Percentiles rank a stretch among this genome's conserved stretches.
Evolutionary conservation across 2,797 vertebrate species (phyloP).

Genomic region (Fistularia commersonii): DNA sequence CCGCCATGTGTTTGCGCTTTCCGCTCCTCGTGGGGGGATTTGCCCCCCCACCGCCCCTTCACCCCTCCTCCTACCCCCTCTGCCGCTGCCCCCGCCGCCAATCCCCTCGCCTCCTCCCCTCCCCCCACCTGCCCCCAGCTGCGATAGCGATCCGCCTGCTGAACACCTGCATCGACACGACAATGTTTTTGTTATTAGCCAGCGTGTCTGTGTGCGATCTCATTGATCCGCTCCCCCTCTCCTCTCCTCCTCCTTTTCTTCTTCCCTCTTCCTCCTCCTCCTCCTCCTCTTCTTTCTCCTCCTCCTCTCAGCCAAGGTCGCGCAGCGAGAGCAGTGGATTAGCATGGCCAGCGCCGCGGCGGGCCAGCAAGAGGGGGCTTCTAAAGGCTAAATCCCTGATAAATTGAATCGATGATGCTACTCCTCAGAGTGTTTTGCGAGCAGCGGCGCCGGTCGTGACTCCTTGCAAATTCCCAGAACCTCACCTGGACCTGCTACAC

Average conservation of each 20-base stretch:
- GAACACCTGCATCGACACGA: slow-evolving; percentile 40
- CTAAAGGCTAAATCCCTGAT: slow-evolving; percentile 14
- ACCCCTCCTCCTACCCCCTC: too few relatives aligned
- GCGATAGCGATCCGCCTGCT: slow-evolving; percentile 34
- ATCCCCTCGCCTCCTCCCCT: neutral
- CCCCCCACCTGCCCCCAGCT: slow-evolving; percentile 13
- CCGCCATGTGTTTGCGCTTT: too few relatives aligned
- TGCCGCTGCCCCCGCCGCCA: too few relatives aligned
- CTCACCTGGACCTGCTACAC: too few relatives aligned
- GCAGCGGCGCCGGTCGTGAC: too few relatives aligned
- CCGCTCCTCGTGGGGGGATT: too few relatives aligned
- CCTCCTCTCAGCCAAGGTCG: slow-evolving; percentile 22
- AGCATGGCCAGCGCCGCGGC: slow-evolving; percentile 4
- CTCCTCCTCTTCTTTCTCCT: too few relatives aligned
- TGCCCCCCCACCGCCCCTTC: too few relatives aligned
- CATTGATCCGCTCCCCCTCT: slow-evolving; percentile 34
- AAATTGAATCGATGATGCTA: slow-evolving; percentile 3
- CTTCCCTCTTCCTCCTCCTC: neutral
- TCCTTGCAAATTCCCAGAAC: too few relatives aligned
- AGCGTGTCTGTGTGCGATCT: slow-evolving; percentile 18
- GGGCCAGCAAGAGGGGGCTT: slow-evolving; percentile 2
- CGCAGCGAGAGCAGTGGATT: slow-evolving; percentile 20
- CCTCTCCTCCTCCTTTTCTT: too few relatives aligned
- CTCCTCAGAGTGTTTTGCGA: too few relatives aligned
- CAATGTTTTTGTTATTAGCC: slow-evolving; percentile 14